Evolutionary conservation across 2,797 vertebrate genomes (phyloP), one percentile per base, ranked within the genome.

Genomic region (Cynodonichthys magdalenae): DNA sequence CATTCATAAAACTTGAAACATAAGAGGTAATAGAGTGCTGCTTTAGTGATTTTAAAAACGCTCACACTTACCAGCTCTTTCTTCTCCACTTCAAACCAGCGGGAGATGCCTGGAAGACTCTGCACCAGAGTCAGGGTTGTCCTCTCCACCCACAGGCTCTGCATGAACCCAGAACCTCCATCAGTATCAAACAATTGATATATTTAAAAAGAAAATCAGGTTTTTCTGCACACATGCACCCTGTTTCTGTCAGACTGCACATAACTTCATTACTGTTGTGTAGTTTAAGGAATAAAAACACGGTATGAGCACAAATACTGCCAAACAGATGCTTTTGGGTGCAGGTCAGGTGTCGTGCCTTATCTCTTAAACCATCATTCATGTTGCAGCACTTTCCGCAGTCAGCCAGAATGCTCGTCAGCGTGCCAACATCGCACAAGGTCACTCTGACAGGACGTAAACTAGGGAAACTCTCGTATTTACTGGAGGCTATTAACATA

Each of bases 81-180:
- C 76, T 96, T 99, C 75, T 99, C 98, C 81, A 99, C 98, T 90
- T 99, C 97, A 74, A 99, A 99, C 98, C 98, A 99, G 83, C 97
- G 95, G 19, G 98, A 99, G 82, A 99, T 99, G 72, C 98, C 98
- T 24, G 98, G 98, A 42, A 99, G 94, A 87, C 97, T 98, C 91
- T 99, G 98, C 51, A 98, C 96, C 86, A 99, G 89, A 44, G 96
- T 98, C 79, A 99, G 82, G 0, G 98, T 97, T 0, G 98, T 99
- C 73, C 98, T 95, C 87, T 99, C 98, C 81, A 99, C 95, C 98
- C 98, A 99, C 1, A 99, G 90, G 77, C 98, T 99, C 98, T 99
- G 85, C 69, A 84, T 44, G 47, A 27, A 75, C 45, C n/a, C 74
- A 82, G 15, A 45, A 81, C 11, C 53, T 19, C 10, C 7, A 4